phyloP scores from a whole-genome alignment of 2,888 invertebrate species.

The Neria commutata region DNA sequence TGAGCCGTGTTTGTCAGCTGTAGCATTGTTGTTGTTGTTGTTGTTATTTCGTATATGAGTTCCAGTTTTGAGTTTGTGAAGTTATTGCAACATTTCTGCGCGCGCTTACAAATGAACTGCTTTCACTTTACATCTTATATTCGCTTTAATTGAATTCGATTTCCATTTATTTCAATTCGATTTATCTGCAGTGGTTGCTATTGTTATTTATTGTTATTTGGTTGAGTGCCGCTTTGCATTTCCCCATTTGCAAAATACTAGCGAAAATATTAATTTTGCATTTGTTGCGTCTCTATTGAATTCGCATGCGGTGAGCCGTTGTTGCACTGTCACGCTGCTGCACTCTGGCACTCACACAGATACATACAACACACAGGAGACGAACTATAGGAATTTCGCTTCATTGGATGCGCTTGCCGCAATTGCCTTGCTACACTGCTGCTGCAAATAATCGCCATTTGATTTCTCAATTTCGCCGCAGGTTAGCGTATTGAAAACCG shows the following conservation, averaged over 20 bases:
- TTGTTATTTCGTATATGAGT: no score
- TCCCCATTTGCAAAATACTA: no score
- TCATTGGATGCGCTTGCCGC: conserved; percentile 44
- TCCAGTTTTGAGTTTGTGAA: no score
- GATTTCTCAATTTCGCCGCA: background rate
- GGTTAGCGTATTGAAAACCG: no score
- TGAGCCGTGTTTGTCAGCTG: background rate
- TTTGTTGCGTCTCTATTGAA: background rate
- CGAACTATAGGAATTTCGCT: conserved; percentile 55
- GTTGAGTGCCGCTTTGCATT: no score
- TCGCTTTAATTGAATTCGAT: background rate
- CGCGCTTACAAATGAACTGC: background rate
- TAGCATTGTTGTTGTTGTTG: background rate
- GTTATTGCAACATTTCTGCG: background rate
- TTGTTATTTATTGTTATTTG: no score
- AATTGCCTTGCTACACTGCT: background rate
- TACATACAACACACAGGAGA: no score
- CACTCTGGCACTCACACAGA: no score
- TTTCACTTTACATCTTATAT: conserved; percentile 2
- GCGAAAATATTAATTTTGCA: no score
- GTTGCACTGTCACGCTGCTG: background rate
- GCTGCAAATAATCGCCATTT: background rate
- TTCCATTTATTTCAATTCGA: no score
- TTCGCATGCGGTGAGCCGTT: background rate
- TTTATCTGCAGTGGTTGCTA: background rate